Percentiles rank a stretch among this genome's conserved stretches.
Evolutionary conservation across 2,797 vertebrate species (phyloP).

Genomic region (Myoxocephalus aenaeus): DNA sequence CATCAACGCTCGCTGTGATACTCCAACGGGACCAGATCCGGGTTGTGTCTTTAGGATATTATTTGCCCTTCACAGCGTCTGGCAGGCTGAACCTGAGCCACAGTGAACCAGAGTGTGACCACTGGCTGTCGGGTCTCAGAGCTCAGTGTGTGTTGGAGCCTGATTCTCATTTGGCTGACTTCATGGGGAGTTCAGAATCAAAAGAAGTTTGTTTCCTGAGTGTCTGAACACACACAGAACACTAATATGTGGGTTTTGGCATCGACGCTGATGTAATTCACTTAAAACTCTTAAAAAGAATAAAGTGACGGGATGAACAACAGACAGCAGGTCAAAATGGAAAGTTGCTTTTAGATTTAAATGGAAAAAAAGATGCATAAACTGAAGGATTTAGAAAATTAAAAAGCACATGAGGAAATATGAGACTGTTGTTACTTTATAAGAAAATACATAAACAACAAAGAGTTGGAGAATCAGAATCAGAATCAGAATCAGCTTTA

Average conservation of each 20-base stretch:
- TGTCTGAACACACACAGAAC: constrained; percentile 29
- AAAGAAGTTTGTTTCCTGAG: constrained; percentile 35
- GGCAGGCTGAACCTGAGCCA: constrained; percentile 4
- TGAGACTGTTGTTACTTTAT: constrained; percentile 5
- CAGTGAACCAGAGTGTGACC: constrained; percentile 10
- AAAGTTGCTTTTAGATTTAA: constrained; percentile 8
- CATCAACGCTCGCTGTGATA: background rate
- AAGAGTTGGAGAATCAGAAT: background rate
- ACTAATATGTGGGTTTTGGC: too few relatives aligned
- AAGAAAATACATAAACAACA: background rate
- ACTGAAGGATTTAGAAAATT: constrained; percentile 5
- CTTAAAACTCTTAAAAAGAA: background rate
- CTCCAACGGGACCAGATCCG: background rate
- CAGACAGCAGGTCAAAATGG: background rate
- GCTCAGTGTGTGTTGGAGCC: constrained; percentile 39
- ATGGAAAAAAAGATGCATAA: constrained; percentile 5
- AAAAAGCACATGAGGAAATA: constrained; percentile 20
- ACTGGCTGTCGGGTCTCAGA: constrained; percentile 19
- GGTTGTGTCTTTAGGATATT: background rate
- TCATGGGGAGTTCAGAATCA: constrained; percentile 20
- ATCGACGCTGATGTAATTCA: background rate
- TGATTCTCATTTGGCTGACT: constrained; percentile 32
- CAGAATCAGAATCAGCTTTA: too few relatives aligned
- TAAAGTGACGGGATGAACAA: constrained; percentile 12
- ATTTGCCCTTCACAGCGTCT: background rate